These are phyloP conservation scores for Petrolisthes cinctipes DNA, from an alignment of 2,888 invertebrate genomes.

Conservation along the genomic window DNA sequence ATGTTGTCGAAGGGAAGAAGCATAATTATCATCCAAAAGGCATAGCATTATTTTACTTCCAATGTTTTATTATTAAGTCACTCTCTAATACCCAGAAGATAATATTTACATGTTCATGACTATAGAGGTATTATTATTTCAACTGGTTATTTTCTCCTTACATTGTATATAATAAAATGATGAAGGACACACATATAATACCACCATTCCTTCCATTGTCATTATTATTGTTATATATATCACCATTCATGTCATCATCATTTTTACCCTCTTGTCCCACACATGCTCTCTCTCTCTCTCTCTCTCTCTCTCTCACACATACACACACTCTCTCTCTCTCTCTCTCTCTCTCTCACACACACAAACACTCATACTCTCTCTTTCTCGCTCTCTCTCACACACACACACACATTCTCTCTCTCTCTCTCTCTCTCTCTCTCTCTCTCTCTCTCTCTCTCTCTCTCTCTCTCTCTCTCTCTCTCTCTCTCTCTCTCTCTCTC, in stretches of 20 bases:
- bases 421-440: background rate
- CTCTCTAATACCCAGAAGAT: too few relatives aligned
- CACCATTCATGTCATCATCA: background rate
- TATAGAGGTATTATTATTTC: too few relatives aligned
- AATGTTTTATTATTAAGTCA: too few relatives aligned
- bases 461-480: constrained; percentile 1
- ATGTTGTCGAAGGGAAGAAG: too few relatives aligned
- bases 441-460: background rate
- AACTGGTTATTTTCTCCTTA: too few relatives aligned
- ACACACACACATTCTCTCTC: background rate
- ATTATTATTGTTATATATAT: too few relatives aligned
- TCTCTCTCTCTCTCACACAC: background rate
- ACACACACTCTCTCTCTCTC: background rate
- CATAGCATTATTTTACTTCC: too few relatives aligned
- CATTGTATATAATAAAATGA: too few relatives aligned
- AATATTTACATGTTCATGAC: too few relatives aligned
- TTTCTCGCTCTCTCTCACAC: background rate
- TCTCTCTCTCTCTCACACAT: background rate
- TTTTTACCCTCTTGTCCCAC: background rate
- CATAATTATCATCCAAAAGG: too few relatives aligned
- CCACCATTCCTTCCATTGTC: too few relatives aligned
- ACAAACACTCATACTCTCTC: background rate
- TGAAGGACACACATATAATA: too few relatives aligned
- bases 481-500: constrained; percentile 22
- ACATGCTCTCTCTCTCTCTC: background rate